These are phyloP conservation scores for Flexamia atlantica DNA, from an alignment of 2,888 invertebrate species.

Conservation along the genomic window DNA sequence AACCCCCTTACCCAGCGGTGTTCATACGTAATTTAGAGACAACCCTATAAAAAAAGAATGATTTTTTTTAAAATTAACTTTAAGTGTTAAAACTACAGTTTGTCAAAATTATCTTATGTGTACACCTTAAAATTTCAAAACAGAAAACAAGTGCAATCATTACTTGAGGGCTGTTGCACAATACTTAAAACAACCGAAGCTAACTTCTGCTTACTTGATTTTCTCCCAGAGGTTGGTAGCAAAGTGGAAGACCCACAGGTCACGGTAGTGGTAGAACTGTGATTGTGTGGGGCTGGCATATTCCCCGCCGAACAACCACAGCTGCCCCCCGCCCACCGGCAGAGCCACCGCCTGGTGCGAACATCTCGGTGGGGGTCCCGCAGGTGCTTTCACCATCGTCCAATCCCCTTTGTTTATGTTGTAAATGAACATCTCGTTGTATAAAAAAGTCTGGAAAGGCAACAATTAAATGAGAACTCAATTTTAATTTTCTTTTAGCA, in stretches of 20 bases:
- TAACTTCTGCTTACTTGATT: conserved; percentile 74
- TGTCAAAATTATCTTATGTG: too few species aligned
- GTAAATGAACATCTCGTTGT: conserved; percentile 91
- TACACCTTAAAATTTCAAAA: too few species aligned
- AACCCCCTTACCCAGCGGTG: too few species aligned
- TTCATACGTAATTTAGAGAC: too few species aligned
- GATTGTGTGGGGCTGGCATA: conserved; percentile 93
- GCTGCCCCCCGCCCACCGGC: conserved; percentile 84
- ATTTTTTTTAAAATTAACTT: too few species aligned
- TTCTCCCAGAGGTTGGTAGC: conserved; percentile 91
- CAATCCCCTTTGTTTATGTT: conserved; percentile 89
- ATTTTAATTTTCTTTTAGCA: too few species aligned
- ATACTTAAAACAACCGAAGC: too few species aligned
- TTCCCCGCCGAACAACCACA: conserved; percentile 94
- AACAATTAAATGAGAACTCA: too few species aligned
- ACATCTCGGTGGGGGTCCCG: conserved; percentile 92
- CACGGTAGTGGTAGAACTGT: conserved; percentile 95
- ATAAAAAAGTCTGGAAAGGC: conserved; percentile 84
- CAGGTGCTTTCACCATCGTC: conserved; percentile 88
- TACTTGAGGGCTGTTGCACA: too few species aligned
- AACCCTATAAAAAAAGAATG: too few species aligned
- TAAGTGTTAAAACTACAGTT: too few species aligned
- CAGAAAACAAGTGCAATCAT: too few species aligned
- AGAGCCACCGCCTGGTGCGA: conserved; percentile 92
- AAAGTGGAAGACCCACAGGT: conserved; percentile 92